These are phyloP conservation scores for Puma concolor DNA, from an alignment of 2,113 vertebrate genomes.

Conservation along the genomic window DNA sequence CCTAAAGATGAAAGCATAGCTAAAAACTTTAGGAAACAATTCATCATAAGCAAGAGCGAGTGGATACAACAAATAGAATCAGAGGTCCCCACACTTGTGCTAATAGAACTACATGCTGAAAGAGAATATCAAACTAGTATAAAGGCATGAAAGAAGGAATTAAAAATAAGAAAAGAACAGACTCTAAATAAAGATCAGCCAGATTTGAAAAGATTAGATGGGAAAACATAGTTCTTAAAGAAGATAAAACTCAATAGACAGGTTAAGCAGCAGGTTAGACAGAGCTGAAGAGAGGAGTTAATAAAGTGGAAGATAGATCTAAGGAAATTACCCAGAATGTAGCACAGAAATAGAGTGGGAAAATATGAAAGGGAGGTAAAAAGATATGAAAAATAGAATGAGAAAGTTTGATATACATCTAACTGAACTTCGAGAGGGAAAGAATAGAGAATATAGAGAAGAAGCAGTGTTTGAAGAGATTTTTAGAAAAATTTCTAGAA, in stretches of 20 bases:
- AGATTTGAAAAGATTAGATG: background rate
- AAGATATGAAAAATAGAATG: background rate
- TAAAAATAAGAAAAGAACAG: background rate
- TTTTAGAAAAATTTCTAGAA: background rate
- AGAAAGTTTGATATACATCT: background rate
- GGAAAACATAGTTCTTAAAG: background rate
- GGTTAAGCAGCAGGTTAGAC: background rate
- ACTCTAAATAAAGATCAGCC: background rate
- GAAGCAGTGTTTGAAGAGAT: background rate
- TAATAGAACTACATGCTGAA: background rate
- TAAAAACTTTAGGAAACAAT: background rate
- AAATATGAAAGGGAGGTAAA: background rate
- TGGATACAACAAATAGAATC: background rate
- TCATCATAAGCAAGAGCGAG: background rate
- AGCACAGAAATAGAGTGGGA: background rate
- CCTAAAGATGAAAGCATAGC: background rate
- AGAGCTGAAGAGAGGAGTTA: background rate
- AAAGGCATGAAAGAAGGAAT: background rate
- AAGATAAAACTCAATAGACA: background rate
- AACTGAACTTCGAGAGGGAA: background rate
- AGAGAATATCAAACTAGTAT: background rate
- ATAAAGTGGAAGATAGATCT: background rate
- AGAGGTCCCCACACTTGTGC: background rate
- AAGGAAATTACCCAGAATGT: background rate
- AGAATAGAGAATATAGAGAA: background rate